Conservation (phyloP, 2,797 vertebrate genomes). For the Scleropages formosus region DNA sequence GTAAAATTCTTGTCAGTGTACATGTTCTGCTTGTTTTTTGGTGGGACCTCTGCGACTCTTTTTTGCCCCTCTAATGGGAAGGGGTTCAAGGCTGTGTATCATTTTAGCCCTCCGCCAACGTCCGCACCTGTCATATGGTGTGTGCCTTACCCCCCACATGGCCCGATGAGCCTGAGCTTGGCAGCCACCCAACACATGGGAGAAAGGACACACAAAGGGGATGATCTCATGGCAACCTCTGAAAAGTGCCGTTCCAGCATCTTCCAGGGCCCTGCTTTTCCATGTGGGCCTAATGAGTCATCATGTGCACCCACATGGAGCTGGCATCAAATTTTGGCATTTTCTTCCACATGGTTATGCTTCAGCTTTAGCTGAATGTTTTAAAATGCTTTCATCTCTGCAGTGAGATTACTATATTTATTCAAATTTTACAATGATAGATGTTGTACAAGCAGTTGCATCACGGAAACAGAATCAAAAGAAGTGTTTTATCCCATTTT, state of each 20-base stretch:
- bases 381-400: slow-evolving; percentile 21
- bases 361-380: background rate
- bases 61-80: background rate
- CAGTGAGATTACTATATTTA: slow-evolving; percentile 13
- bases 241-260: slow-evolving; percentile 8
- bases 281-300: slow-evolving; percentile 14
- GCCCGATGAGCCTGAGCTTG: background rate
- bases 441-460: background rate
- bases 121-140: no score
- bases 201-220: slow-evolving; percentile 12
- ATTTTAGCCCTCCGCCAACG: no score
- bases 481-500: no score
- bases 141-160: background rate
- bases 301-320: slow-evolving; percentile 12
- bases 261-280: background rate
- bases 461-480: no score
- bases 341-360: slow-evolving; percentile 10
- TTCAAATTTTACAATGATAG: slow-evolving; percentile 2
- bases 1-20: no score
- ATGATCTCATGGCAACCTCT: background rate
- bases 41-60: background rate
- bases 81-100: no score
- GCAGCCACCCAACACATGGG: background rate
- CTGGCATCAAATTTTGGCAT: slow-evolving; percentile 14
- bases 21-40: background rate